Conservation (phyloP, 1,140 invertebrate genomes). For the Sminthurinus signatus region DNA sequence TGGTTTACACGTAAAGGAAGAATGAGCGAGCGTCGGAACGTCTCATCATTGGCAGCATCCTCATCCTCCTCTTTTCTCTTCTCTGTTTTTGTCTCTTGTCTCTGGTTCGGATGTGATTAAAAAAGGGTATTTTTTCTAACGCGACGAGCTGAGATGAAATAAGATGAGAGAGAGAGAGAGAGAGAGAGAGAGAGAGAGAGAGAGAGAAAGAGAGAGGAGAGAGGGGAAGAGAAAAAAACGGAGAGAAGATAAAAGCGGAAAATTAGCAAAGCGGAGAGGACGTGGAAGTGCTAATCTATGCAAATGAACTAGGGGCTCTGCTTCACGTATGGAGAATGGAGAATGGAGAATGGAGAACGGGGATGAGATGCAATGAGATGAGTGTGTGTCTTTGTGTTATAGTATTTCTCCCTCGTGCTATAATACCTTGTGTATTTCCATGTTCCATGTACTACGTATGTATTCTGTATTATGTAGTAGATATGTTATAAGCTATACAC, state of each 20-base stretch:
- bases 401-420: too few species aligned
- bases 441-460: background rate
- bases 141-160: background rate
- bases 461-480: too few species aligned
- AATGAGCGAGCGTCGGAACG: too few species aligned
- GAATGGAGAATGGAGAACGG: too few species aligned
- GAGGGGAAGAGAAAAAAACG: background rate
- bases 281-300: slow-evolving; percentile 41
- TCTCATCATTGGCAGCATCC: too few species aligned
- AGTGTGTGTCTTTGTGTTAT: too few species aligned
- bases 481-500: too few species aligned
- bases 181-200: too few species aligned
- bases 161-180: too few species aligned
- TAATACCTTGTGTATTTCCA: background rate
- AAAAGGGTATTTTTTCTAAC: background rate
- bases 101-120: slow-evolving; percentile 17
- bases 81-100: background rate
- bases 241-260: slow-evolving; percentile 38
- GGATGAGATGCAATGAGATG: too few species aligned
- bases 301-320: slow-evolving; percentile 32
- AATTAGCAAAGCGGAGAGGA: slow-evolving; percentile 39
- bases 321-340: slow-evolving; percentile 1
- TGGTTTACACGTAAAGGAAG: too few species aligned
- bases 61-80: background rate
- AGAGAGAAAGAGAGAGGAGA: background rate